Conservation (phyloP, 2,888 invertebrate species). For the Drosophila algonquin region DNA sequence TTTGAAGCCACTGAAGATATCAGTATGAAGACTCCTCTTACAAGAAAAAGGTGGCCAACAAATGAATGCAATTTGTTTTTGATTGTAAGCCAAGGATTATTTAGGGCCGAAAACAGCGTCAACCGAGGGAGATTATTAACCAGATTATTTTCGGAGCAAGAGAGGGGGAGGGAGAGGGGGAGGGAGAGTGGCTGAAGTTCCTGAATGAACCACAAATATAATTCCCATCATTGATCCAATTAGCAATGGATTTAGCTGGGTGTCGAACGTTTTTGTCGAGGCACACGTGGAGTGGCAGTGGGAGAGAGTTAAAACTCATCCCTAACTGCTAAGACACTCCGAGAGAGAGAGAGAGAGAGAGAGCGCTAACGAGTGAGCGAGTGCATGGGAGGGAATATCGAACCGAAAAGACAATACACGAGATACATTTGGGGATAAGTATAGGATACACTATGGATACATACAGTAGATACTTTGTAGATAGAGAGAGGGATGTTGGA, state of each 20-base stretch:
- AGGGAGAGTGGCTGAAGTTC: neutral
- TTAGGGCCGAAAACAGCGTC: slow-evolving; percentile 15
- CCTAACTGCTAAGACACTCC: neutral
- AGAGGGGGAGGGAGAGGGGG: neutral
- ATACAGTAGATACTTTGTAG: neutral
- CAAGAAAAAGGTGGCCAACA: slow-evolving; percentile 51
- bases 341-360: neutral
- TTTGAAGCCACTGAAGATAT: slow-evolving; percentile 37
- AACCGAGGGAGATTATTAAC: slow-evolving; percentile 12
- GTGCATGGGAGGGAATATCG: no score
- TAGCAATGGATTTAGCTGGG: neutral
- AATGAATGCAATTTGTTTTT: slow-evolving; percentile 46
- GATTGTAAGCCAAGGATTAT: slow-evolving; percentile 44
- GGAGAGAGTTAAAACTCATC: no score
- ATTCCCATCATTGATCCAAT: neutral
- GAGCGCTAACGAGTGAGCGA: no score
- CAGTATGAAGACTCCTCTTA: slow-evolving; percentile 21
- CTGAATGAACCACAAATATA: neutral
- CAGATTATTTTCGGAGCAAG: slow-evolving; percentile 7
- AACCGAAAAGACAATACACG: neutral
- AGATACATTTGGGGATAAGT: slow-evolving; percentile 8
- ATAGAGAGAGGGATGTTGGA: neutral
- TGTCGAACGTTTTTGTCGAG: no score
- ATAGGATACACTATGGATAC: neutral
- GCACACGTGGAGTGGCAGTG: no score